A percentile compares a stretch with the other conserved stretches of the same genome.
These are phyloP conservation scores for Hyalella azteca DNA, from an alignment of 2,888 invertebrate genomes.

Conservation along the genomic window DNA sequence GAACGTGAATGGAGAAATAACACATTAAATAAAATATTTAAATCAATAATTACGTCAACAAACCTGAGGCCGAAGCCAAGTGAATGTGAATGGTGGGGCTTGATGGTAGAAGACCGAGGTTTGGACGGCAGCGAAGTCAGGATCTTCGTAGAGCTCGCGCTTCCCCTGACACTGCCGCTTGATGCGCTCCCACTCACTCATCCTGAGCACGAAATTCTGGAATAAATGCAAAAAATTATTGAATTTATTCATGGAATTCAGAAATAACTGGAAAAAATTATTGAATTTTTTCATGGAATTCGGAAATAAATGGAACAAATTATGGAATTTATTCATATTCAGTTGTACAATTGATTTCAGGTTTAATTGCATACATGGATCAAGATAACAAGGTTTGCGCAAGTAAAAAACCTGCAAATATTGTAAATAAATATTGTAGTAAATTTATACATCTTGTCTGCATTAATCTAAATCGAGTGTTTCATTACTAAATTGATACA, in stretches of 20 bases:
- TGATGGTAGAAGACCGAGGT: constrained; percentile 91
- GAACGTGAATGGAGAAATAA: no score
- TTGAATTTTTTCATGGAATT: background rate
- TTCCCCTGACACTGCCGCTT: constrained; percentile 6
- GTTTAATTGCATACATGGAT: background rate
- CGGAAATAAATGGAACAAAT: background rate
- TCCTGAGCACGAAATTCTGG: background rate
- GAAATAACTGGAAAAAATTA: background rate
- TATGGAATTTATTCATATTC: background rate
- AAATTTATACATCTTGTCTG: background rate
- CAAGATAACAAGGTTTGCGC: background rate
- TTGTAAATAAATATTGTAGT: background rate
- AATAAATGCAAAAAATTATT: background rate
- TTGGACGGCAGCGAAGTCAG: constrained; percentile 87
- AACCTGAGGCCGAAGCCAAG: constrained; percentile 87
- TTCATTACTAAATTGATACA: no score
- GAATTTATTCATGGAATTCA: background rate
- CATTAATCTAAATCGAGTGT: no score
- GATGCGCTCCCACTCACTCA: constrained; percentile 36
- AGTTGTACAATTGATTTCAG: background rate
- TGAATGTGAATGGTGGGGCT: constrained; percentile 90
- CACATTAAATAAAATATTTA: no score
- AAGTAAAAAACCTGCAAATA: background rate
- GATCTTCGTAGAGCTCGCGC: constrained; percentile 86
- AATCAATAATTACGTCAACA: constrained; percentile 60